Evolutionary conservation across 92 coral and sea anemone species (phyloP).

Genomic region (Micromussa lordhowensis): DNA sequence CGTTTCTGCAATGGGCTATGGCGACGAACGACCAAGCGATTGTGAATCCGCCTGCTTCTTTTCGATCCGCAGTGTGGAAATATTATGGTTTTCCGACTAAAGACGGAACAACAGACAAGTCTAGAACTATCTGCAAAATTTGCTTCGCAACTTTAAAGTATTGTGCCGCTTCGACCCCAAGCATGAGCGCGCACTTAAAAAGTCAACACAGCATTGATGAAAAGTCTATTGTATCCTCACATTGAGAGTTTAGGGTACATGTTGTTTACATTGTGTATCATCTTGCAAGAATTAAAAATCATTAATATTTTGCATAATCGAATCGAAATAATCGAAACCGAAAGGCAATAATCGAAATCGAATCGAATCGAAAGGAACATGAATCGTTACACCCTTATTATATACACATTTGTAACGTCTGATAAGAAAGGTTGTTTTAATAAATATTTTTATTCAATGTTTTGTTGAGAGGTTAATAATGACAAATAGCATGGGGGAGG

Average conservation of each 20-base stretch:
- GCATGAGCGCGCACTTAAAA: background rate
- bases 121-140: too few species aligned
- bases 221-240: conserved; percentile 12
- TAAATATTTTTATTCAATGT: too few species aligned
- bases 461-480: too few species aligned
- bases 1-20: too few species aligned
- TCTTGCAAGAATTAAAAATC: conserved; percentile 8
- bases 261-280: conserved; percentile 22
- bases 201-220: conserved; percentile 2
- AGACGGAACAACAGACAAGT: conserved; percentile 24
- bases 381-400: conserved; percentile 27
- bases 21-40: conserved; percentile 24
- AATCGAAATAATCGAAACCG: conserved; percentile 1
- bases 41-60: conserved; percentile 19
- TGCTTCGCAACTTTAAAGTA: conserved; percentile 29
- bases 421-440: background rate
- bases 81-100: conserved; percentile 22
- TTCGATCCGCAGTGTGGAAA: conserved; percentile 34
- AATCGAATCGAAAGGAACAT: conserved; percentile 27
- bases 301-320: too few species aligned
- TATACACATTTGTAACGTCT: background rate
- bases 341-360: conserved; percentile 26
- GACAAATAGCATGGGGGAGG: too few species aligned
- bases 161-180: conserved; percentile 6
- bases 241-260: conserved; percentile 10